A percentile compares a stretch with the other conserved stretches of the same genome.
phyloP scores from a whole-genome alignment of 1,140 invertebrate species.

The Halyomorpha halys region DNA sequence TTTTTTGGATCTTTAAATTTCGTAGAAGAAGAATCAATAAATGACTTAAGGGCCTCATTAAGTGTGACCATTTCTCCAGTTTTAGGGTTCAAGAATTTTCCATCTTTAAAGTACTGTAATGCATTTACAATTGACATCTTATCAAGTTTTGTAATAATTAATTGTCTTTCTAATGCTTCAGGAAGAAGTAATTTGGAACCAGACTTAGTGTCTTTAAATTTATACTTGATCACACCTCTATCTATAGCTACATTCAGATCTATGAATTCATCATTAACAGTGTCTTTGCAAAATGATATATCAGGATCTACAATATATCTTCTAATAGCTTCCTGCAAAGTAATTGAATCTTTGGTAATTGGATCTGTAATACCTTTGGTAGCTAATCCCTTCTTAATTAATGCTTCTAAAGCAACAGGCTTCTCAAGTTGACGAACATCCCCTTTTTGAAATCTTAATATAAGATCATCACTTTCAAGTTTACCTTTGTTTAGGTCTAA shows the following conservation, averaged over 20 bases:
- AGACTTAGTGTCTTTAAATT: constrained; percentile 54
- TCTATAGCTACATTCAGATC: constrained; percentile 57
- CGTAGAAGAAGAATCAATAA: constrained; percentile 57
- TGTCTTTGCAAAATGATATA: constrained; percentile 72
- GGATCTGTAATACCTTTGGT: constrained; percentile 58
- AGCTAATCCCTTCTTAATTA: constrained; percentile 54
- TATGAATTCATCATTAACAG: constrained; percentile 52
- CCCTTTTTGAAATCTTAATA: constrained; percentile 57
- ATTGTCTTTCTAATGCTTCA: constrained; percentile 52
- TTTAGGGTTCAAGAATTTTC: constrained; percentile 69
- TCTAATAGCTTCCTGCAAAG: constrained; percentile 62
- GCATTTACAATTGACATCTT: constrained; percentile 60
- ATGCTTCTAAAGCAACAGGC: constrained; percentile 65
- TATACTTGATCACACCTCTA: constrained; percentile 52
- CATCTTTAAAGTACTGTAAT: constrained; percentile 57
- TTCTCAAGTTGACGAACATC: constrained; percentile 51
- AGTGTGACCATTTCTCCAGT: constrained; percentile 63
- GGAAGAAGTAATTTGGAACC: constrained; percentile 55
- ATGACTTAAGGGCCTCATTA: constrained; percentile 55
- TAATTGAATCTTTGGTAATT: constrained; percentile 54
- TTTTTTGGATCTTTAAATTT: constrained; percentile 63
- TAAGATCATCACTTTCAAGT: constrained; percentile 55
- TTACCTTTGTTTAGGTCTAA: constrained; percentile 62
- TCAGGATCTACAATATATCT: constrained; percentile 70
- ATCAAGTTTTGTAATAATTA: constrained; percentile 58